Evolutionary conservation across 2,113 vertebrate genomes (phyloP).

Genomic region (Brachionichthys hirsutus): DNA sequence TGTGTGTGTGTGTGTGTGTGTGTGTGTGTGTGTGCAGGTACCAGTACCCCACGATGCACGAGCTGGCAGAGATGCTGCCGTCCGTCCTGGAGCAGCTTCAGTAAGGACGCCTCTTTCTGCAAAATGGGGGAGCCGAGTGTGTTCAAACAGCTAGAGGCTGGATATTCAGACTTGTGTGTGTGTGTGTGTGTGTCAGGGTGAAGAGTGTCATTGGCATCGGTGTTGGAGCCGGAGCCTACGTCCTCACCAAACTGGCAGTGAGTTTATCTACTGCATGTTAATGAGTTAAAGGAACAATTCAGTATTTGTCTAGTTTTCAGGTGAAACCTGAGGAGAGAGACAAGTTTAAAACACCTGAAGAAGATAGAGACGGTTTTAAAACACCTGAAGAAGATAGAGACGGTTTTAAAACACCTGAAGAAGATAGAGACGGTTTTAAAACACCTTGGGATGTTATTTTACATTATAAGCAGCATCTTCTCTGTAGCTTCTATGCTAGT

Average conservation of each 20-base stretch:
- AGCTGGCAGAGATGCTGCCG: conserved; percentile 91
- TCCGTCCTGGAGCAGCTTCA: conserved; percentile 88
- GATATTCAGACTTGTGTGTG: not conserved
- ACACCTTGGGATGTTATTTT: too few relatives aligned
- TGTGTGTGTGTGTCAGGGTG: conserved; percentile 75
- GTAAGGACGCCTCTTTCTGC: conserved; percentile 71
- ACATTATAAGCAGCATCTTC: too few relatives aligned
- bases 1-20: not conserved
- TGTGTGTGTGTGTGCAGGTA: conserved; percentile 77
- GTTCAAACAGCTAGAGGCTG: not conserved
- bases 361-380: too few relatives aligned
- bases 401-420: too few relatives aligned
- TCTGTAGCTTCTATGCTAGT: too few relatives aligned
- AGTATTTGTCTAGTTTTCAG: too few relatives aligned
- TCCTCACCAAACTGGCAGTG: conserved; percentile 91
- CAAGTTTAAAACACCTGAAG: too few relatives aligned
- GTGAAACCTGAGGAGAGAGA: too few relatives aligned
- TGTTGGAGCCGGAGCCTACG: conserved; percentile 78
- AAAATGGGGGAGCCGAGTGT: not conserved
- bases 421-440: too few relatives aligned
- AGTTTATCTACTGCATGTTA: conserved; percentile 61
- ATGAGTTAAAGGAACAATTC: too few relatives aligned
- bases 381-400: too few relatives aligned
- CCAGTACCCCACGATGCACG: conserved; percentile 93
- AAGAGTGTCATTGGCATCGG: conserved; percentile 89